phyloP scores from a whole-genome alignment of 2,797 vertebrate species.

The Chromobotia macracanthus region DNA sequence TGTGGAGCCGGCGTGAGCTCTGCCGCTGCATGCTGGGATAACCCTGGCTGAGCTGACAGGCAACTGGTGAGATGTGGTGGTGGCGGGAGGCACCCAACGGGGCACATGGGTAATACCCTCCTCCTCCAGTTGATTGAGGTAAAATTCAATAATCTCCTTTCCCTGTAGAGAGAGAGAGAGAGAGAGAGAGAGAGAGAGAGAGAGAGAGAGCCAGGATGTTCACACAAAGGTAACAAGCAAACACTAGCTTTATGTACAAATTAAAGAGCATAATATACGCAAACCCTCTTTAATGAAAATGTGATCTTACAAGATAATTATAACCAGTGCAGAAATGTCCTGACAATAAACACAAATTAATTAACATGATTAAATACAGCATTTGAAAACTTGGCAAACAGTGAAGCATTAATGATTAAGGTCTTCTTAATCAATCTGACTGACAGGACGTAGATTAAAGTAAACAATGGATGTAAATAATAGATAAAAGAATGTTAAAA shows the following conservation, averaged over 20 bases:
- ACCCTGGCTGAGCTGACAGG: conserved; percentile 64
- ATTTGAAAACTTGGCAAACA: no score
- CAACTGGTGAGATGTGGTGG: conserved; percentile 41
- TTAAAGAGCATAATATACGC: no score
- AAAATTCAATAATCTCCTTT: conserved; percentile 94
- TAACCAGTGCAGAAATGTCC: conserved; percentile 8
- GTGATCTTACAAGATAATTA: no score
- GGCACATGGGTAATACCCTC: conserved; percentile 87
- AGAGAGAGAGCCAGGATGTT: no score
- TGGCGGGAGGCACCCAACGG: conserved; percentile 79
- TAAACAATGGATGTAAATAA: no score
- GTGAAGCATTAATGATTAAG: no score
- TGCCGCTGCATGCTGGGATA: conserved; percentile 66
- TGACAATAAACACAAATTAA: not conserved
- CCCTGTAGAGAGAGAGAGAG: conserved; percentile 75
- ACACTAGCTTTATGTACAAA: conserved; percentile 22
- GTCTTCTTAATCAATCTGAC: no score
- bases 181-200: conserved; percentile 12
- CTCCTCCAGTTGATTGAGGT: conserved; percentile 86
- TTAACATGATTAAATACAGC: no score
- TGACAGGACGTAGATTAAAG: no score
- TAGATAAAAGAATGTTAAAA: no score
- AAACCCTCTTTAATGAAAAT: no score
- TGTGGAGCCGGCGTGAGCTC: conserved; percentile 59
- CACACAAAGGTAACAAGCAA: not conserved